A percentile compares a stretch with the other conserved stretches of the same genome.
phyloP scores from a whole-genome alignment of 2,797 vertebrate species.

The Remorina albescens region DNA sequence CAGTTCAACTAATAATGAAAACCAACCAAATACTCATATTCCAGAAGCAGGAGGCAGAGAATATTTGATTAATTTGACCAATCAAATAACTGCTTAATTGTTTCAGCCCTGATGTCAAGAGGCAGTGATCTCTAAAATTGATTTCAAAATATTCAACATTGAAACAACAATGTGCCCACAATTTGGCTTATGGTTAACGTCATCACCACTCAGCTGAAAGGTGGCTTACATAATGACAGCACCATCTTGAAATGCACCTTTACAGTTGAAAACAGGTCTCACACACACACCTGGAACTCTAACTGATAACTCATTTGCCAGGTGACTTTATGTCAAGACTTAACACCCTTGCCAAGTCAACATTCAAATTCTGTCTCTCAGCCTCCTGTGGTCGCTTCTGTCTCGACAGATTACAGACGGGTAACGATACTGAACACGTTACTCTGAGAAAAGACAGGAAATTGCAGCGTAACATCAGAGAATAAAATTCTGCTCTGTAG shows the following conservation, averaged over 20 bases:
- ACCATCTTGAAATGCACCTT: slow-evolving; percentile 20
- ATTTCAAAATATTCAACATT: not conserved
- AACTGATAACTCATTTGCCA: not conserved
- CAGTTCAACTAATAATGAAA: not conserved
- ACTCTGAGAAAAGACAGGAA: slow-evolving; percentile 46
- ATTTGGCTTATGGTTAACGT: not conserved
- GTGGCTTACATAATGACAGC: slow-evolving; percentile 9
- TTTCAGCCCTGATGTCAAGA: not conserved
- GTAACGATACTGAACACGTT: not conserved
- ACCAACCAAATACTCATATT: not conserved
- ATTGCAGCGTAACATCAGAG: slow-evolving; percentile 24
- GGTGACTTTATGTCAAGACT: not conserved
- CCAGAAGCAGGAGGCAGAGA: not conserved
- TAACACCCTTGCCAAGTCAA: not conserved
- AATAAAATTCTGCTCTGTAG: slow-evolving; percentile 4
- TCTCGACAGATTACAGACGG: not conserved
- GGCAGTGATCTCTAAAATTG: not conserved
- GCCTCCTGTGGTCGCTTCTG: not conserved
- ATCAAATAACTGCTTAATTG: not conserved
- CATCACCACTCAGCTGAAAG: not conserved
- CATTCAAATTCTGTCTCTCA: not conserved
- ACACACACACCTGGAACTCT: slow-evolving; percentile 23
- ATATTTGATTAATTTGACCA: not conserved
- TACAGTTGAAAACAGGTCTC: slow-evolving; percentile 32
- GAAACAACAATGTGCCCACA: not conserved